Base-by-base conservation (phyloP, 2,888 invertebrate species). In the Drosophila mayaguana region DNA sequence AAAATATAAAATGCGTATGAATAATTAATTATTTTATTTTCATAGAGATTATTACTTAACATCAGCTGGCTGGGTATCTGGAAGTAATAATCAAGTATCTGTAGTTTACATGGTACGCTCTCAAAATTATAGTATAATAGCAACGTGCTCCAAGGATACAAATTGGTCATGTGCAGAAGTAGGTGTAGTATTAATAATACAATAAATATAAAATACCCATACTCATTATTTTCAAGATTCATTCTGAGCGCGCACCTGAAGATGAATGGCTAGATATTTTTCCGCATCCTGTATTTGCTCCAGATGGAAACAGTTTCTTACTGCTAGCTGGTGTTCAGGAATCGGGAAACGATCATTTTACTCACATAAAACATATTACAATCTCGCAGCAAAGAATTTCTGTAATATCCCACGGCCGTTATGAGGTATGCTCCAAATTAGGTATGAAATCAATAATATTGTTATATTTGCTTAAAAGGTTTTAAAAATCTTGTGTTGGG, bases 101-200 rank as follows among this genome's bases (percentile, higher is more conserved):
- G 96, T 97, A 56, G 96, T 98, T 64, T 99, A 98, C 97, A 96
- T 98, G 95, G 97, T 97, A 93, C 95, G 99, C 83, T 96, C 97
- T 50, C 98, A 99, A 93, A 98, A 98, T 93, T 94, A 97, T 79
- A 97, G 97, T 83, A 95, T 98, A 72, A 95, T 98, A 86, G 96
- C 97, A 75, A 95, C 97, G 75, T 98, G 98, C 93, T 95, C 95
- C 71, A 95, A 96, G 50, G 96, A 88, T 42, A 62, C 96, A 9
- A 96, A 95, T 91, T 97, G 97, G 96, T 95, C 95, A 63, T 98
- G 98, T 93, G 94, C 95, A 80, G 96, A 97, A 95, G 97, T 97
- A 89, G 93, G 94, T 55, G n/a, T 36, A 18, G 1, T 18, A 34
- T 34, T 18, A 16, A 40, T 46, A 11, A 22, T 6, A 8, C 0